Evolutionary conservation across 2,888 invertebrate genomes (phyloP).

Genomic region (Creontiades dilutus): DNA sequence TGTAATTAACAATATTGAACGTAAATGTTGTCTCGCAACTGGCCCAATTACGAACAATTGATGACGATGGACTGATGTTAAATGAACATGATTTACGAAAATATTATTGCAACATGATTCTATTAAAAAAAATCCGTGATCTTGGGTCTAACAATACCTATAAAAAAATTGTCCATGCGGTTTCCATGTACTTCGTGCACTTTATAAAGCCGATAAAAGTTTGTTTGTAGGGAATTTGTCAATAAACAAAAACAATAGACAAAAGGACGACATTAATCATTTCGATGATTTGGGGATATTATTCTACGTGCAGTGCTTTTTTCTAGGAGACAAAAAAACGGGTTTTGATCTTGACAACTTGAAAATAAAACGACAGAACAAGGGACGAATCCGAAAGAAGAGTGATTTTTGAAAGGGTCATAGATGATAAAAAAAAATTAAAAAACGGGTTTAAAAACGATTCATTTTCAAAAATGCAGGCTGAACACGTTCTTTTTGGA

Average conservation of each 20-base stretch:
- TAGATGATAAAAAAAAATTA: not conserved
- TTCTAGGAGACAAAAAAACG: not conserved
- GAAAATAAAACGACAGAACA: not conserved
- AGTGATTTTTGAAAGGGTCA: no score
- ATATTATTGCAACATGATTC: not conserved
- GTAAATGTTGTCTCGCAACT: not conserved
- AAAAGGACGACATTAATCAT: not conserved
- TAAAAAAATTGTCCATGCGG: not conserved
- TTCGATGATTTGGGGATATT: not conserved
- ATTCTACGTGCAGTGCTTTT: not conserved
- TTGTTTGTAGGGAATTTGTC: not conserved
- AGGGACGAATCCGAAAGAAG: not conserved
- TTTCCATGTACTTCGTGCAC: constrained; percentile 22
- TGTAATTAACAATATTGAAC: not conserved
- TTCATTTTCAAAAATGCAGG: not conserved
- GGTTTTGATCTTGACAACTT: not conserved
- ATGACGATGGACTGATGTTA: not conserved
- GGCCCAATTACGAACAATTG: not conserved
- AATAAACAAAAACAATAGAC: not conserved
- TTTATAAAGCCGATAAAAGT: not conserved
- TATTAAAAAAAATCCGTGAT: not conserved
- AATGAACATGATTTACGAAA: not conserved
- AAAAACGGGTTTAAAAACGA: not conserved
- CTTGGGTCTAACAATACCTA: not conserved
- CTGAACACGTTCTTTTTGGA: not conserved